Conservation (phyloP, 2,888 invertebrate genomes). For the Macaria notata region DNA sequence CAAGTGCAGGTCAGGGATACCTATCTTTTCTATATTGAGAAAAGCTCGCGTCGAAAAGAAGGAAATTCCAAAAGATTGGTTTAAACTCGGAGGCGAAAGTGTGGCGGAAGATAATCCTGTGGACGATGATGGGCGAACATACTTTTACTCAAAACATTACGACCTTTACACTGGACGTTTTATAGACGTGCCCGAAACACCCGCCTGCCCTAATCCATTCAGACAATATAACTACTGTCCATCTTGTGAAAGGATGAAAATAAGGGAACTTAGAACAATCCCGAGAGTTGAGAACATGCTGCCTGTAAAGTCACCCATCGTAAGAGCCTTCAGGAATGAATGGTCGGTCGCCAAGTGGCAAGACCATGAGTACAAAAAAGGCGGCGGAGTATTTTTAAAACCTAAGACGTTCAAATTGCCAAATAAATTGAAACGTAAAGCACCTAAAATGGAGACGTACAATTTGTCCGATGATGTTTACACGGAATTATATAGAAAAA, state of each 20-base stretch:
- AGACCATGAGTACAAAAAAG: constrained; percentile 84
- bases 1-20: constrained; percentile 87
- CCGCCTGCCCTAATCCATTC: constrained; percentile 66
- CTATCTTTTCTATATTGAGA: constrained; percentile 71
- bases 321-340: constrained; percentile 65
- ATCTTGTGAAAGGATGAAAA: constrained; percentile 79
- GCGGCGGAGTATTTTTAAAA: constrained; percentile 86
- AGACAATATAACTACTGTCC: constrained; percentile 79
- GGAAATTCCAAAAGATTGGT: constrained; percentile 83
- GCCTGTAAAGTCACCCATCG: constrained; percentile 56
- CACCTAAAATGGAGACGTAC: constrained; percentile 59
- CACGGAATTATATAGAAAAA: constrained; percentile 91
- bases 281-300: constrained; percentile 73
- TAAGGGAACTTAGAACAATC: constrained; percentile 65
- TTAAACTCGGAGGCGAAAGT: constrained; percentile 83
- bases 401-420: constrained; percentile 85
- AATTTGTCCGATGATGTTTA: constrained; percentile 88
- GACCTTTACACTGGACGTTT: constrained; percentile 81
- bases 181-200: constrained; percentile 76
- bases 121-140: constrained; percentile 85
- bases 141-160: constrained; percentile 85
- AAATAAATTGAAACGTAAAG: constrained; percentile 47
- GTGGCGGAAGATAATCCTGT: constrained; percentile 60
- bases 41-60: constrained; percentile 73
- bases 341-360: constrained; percentile 82